A percentile compares a stretch with the other conserved stretches of the same genome.
phyloP scores from a whole-genome alignment of 2,888 invertebrate species.

The Achlya flavicornis region DNA sequence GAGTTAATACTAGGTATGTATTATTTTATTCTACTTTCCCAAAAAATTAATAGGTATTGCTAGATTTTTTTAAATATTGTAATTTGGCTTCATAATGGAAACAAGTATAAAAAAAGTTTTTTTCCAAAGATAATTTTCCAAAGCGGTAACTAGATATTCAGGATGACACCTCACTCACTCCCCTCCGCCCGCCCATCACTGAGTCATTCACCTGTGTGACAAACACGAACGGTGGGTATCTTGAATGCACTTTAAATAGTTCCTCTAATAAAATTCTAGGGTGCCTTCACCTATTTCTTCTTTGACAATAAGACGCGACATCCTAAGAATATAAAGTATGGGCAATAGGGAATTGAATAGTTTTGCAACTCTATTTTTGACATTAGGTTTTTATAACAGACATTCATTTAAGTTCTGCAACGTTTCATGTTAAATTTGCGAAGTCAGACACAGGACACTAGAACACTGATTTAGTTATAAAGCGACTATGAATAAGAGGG shows the following conservation, averaged over 20 bases:
- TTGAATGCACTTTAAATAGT: constrained; percentile 21
- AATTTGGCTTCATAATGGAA: too few relatives aligned
- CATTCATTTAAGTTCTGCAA: too few relatives aligned
- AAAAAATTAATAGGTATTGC: too few relatives aligned
- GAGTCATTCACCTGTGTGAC: constrained; percentile 31
- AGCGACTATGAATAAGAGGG: too few relatives aligned
- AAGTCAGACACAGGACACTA: too few relatives aligned
- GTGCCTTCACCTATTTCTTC: constrained; percentile 1
- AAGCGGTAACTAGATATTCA: background rate
- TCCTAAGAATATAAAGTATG: background rate
- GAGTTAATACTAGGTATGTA: too few relatives aligned
- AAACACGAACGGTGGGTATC: constrained; percentile 17
- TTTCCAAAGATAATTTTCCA: background rate
- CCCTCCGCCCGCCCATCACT: constrained; percentile 19
- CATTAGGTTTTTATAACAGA: background rate
- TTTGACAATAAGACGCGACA: background rate
- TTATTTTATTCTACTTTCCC: too few relatives aligned
- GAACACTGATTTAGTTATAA: too few relatives aligned
- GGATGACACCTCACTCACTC: constrained; percentile 2
- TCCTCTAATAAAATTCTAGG: background rate
- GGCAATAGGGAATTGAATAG: background rate
- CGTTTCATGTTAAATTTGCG: too few relatives aligned
- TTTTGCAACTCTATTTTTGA: background rate
- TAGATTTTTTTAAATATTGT: too few relatives aligned
- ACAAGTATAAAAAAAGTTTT: too few relatives aligned